phyloP scores from a whole-genome alignment of 2,113 vertebrate species.

The Elgaria multicarinata region DNA sequence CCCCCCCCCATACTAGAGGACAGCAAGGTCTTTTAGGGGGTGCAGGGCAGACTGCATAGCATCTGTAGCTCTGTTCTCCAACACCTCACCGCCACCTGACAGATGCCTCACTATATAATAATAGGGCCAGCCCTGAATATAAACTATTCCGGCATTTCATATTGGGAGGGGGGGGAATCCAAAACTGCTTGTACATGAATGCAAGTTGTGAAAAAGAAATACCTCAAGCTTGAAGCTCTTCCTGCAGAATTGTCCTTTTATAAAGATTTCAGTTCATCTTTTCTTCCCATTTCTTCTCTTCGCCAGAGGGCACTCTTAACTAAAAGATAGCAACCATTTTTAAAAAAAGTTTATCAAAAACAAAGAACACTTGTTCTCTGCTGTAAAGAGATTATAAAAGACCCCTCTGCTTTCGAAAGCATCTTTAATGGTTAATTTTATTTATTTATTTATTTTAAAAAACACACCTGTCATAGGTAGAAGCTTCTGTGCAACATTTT shows the following conservation, averaged over 20 bases:
- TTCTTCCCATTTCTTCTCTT: constrained; percentile 4
- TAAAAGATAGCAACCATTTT: constrained; percentile 49
- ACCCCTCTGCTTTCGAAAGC: constrained; percentile 65
- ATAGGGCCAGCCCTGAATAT: not conserved
- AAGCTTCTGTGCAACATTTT: constrained; percentile 31
- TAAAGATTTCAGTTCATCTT: not conserved
- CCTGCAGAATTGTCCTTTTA: not conserved
- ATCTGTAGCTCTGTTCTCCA: too few species aligned
- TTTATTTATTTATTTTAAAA: too few species aligned
- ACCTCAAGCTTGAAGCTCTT: not conserved
- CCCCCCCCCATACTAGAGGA: too few species aligned
- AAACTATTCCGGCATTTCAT: not conserved
- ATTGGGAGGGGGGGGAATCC: not conserved
- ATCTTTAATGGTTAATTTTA: constrained; percentile 64
- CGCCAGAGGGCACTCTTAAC: constrained; percentile 60
- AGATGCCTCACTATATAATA: too few species aligned
- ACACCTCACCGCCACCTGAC: too few species aligned
- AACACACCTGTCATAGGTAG: constrained; percentile 20
- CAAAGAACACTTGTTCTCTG: not conserved
- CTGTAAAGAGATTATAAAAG: constrained; percentile 56
- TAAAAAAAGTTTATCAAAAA: not conserved
- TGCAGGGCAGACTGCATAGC: too few species aligned
- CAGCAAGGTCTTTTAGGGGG: too few species aligned
- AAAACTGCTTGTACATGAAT: not conserved
- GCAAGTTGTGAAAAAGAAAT: not conserved